Conservation (phyloP, 2,888 invertebrate species). For the Spialia ferax region DNA sequence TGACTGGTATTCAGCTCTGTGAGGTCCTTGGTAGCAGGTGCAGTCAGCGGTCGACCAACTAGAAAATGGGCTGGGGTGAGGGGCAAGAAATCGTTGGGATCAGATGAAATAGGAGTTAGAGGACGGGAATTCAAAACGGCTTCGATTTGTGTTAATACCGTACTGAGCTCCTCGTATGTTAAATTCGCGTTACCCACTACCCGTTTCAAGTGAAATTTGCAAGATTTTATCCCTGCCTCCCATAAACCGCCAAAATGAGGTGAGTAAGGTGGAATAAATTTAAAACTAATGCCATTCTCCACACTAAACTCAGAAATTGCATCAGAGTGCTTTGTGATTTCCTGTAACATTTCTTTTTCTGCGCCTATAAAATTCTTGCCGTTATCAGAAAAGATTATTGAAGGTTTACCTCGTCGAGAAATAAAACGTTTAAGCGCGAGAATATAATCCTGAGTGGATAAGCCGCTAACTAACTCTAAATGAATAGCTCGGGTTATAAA, state of each 20-base stretch:
- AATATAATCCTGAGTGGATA: constrained; percentile 10
- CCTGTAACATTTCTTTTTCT: neutral
- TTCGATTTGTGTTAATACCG: constrained; percentile 39
- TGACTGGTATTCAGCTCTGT: neutral
- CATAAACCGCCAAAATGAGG: constrained; percentile 30
- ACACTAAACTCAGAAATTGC: neutral
- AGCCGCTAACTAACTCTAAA: neutral
- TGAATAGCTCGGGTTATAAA: constrained; percentile 1
- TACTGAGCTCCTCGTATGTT: constrained; percentile 34
- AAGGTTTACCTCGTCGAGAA: constrained; percentile 1
- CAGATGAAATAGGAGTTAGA: neutral
- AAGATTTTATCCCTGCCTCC: constrained; percentile 20
- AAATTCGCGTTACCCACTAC: constrained; percentile 8
- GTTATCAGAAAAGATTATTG: neutral
- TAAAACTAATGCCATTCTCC: neutral
- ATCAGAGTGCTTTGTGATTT: neutral
- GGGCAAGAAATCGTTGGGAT: neutral
- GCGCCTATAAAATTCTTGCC: constrained; percentile 5
- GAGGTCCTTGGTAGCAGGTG: neutral
- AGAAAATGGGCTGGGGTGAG: constrained; percentile 6
- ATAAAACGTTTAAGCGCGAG: constrained; percentile 6
- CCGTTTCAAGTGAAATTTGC: neutral
- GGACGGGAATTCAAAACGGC: constrained; percentile 43
- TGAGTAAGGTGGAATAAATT: constrained; percentile 9
- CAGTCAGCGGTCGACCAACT: constrained; percentile 18